Evolutionary conservation across 35 echinoderm and acorn worm species (phyloP), one percentile per base, ranked within the genome.

Genomic region (Anneissia japonica): DNA sequence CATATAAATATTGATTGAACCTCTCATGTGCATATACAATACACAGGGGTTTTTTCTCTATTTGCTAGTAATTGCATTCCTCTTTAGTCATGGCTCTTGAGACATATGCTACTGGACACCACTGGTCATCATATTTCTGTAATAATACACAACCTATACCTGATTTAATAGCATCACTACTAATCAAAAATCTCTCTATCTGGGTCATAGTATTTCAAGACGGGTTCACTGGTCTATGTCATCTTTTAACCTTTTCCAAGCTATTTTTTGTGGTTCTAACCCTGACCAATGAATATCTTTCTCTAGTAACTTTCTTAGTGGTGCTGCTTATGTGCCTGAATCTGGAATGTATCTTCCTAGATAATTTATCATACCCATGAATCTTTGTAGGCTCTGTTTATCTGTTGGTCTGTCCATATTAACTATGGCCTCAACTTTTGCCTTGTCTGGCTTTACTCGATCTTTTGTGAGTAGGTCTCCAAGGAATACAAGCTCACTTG

Each of bases 291-390:
- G 26, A 87, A 77, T 87, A 11, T 90, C 89, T 34, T 88, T 85
- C 34, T 88, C 85, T 0, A 89, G 56, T n/a, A 96, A 76, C 9
- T 84, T 77, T 29, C 83, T 73, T 11, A 97, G 38, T 84, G 87
- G 79, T 6, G 89, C 39, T n/a, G 84, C 90, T 38, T 83, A 80
- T 3, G 84, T 85, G 16, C 87, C 77, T 26, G 90, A 74, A 55
- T 93, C 73, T 31, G 94, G 87, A 40, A 93, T 93, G 37, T 90
- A 90, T 34, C 89, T 92, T 23, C 77, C 87, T 81, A 90, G 33
- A 4, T 86, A 91, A 39, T 89, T 97, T 3, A 90, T 75, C 56
- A 93, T 84, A 12, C 94, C 84, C 30, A 92, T 64, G 40, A 97
- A 86, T 75, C 94, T 30, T 35, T 82, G 87, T 23, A 83, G 6